A percentile compares a stretch with the other conserved stretches of the same genome.
phyloP scores from a whole-genome alignment of 2,113 vertebrate genomes.

The Chionodraco myersi region DNA sequence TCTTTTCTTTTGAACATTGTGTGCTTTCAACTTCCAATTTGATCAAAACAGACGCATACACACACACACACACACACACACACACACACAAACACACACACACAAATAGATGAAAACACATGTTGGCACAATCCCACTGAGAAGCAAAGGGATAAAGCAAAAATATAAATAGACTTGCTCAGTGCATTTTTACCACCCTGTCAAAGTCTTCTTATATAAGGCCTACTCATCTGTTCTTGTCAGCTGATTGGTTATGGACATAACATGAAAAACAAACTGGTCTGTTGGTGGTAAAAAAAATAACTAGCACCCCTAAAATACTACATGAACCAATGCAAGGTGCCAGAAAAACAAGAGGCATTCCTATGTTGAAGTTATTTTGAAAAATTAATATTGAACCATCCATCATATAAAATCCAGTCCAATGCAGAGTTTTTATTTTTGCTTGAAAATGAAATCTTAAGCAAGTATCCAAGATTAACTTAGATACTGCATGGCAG shows the following conservation, averaged over 20 bases:
- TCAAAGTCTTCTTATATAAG: conserved; percentile 70
- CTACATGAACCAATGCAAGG: background rate
- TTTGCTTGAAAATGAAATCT: background rate
- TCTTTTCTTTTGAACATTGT: conserved; percentile 51
- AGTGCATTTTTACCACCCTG: conserved; percentile 59
- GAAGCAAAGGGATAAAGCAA: conserved; percentile 52
- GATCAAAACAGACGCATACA: conserved; percentile 34
- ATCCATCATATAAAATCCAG: background rate
- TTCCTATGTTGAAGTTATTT: background rate
- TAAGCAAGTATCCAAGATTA: background rate
- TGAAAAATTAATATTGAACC: background rate
- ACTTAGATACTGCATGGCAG: background rate
- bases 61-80: conserved; percentile 32
- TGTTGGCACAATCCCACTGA: conserved; percentile 49
- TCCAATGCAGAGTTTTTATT: too few relatives aligned
- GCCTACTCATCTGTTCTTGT: conserved; percentile 66
- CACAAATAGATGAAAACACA: conserved; percentile 13
- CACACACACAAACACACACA: conserved; percentile 10
- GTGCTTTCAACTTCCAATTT: conserved; percentile 58
- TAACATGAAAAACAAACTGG: conserved; percentile 43
- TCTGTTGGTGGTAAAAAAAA: conserved; percentile 20
- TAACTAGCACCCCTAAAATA: background rate
- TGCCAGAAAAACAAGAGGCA: background rate
- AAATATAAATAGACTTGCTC: conserved; percentile 66
- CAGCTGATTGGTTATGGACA: conserved; percentile 61